A percentile compares a stretch with the other conserved stretches of the same genome.
phyloP scores from a whole-genome alignment of 2,888 invertebrate genomes.

The Teleogryllus oceanicus region DNA sequence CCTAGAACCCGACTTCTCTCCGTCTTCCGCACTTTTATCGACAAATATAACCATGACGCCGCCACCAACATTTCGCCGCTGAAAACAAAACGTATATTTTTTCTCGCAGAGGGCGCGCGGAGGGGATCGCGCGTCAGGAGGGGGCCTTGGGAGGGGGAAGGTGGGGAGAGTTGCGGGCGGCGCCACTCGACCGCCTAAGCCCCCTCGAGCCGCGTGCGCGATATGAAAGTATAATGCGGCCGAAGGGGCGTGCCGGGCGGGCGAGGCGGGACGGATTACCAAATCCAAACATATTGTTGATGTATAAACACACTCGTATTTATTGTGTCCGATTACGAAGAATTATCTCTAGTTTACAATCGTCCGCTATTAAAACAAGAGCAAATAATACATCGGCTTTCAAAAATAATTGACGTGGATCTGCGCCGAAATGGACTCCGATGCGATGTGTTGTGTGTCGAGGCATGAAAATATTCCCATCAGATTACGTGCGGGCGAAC shows the following conservation, averaged over 20 bases:
- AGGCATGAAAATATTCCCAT: constrained; percentile 18
- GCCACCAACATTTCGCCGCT: too few species aligned
- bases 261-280: background rate
- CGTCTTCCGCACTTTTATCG: too few species aligned
- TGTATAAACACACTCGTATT: constrained; percentile 7
- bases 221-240: background rate
- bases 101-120: background rate
- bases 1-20: too few species aligned
- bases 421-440: constrained; percentile 9
- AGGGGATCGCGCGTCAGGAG: background rate
- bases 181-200: background rate
- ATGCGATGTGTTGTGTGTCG: background rate
- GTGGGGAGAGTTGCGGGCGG: background rate
- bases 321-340: constrained; percentile 7
- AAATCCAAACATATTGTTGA: constrained; percentile 18
- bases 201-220: background rate
- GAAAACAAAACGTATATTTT: too few species aligned
- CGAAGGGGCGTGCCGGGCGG: background rate
- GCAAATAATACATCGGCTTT: background rate
- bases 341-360: constrained; percentile 18
- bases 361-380: constrained; percentile 7
- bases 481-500: background rate
- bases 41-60: too few species aligned
- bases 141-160: background rate
- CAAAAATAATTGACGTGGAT: constrained; percentile 11